Base-by-base conservation (phyloP, 2,797 vertebrate genomes). In the Coregonus sp. region DNA sequence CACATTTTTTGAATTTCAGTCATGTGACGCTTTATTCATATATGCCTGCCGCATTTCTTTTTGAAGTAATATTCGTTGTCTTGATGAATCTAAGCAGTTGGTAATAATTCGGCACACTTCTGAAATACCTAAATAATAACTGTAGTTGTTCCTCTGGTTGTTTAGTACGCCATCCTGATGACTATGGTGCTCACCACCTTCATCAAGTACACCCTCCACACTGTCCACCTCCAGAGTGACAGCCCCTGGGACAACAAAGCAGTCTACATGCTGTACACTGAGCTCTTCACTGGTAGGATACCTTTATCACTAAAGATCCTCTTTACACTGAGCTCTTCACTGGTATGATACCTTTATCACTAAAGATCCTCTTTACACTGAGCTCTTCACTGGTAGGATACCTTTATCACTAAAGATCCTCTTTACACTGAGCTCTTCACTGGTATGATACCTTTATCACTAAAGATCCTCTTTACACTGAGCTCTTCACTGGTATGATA, bases 201-300 rank as follows among this genome's bases (percentile, higher is more conserved):
- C 90, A 91, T 95, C 89, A 95, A 95, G 75, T 95, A 63, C 59
- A 63, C 59, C 59, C 59, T 63, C 59, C 59, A 95, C 2, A 85
- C 94, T 0, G 82, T 95, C 5, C 95, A 96, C 77, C 92, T 96
- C n/a, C 95, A 94, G 87, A 95, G 90, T 0, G 94, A 95, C 69
- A 96, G 95, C 80, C 95, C 95, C 1, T 96, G 95, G 95, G 95
- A 96, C 83, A 95, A 94, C 82, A 95, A 95, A 74, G 95, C 95
- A 0, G 95, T 95, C 16, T 95, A 94, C 88, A 95, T 95, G 95
- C 59, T 63, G 7, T 63, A 63, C 20, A 63, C 59, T 0, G 59
- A 63, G 59, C 59, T 63, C n/a, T 63, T 63, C 20, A 63, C 59
- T 63, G 59, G 59, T 61, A 61, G 0, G 25, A 6, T 11, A 0